Evolutionary conservation across 2,888 invertebrate genomes (phyloP), one percentile per base, ranked within the genome.

Genomic region (Formica aserva): DNA sequence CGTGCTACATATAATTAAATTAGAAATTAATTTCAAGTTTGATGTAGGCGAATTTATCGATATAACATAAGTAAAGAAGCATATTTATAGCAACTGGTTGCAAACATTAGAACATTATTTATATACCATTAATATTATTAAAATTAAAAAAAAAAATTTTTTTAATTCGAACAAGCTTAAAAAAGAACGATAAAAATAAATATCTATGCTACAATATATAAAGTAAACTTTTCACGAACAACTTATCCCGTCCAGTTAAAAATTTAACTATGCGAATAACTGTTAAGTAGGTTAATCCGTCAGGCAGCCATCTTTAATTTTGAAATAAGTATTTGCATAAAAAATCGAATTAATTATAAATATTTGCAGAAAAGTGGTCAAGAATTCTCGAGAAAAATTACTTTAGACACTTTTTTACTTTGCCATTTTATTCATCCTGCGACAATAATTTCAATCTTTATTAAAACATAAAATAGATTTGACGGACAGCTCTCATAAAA

Each of bases 281-380:
- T 76, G 5, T 63, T 63, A 41, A 45, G 18, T 66, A 52, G 8
- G 13, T 18, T 66, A 18, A 76, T 76, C 35, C 26, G 26, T 35
- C 26, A 66, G 22, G 6, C 52, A 76, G 35, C 35, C 8, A 65
- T 52, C n/a, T 38, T 48, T 66, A 76, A 66, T 76, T 69, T 77
- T 69, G 41, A 55, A 67, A 76, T 66, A 67, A 67, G 5, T 67
- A 55, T 11, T 77, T 67, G 26, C 6, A 55, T 11, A 69, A 4
- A n/a, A 1, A 55, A 67, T 55, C 5, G 13, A 67, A 69, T 69
- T 69, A 41, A 67, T 2, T 8, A n/a, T 13, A 3, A 55, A 41
- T 5, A 77, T 77, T 55, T 13, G 55, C 3, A 15, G 45, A n/a
- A 75, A 32, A 13, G 1, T 62, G 9, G 13, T 29, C 55, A 6